These are phyloP conservation scores for Anguilla pacifica DNA, from an alignment of 2,797 vertebrate species.

Conservation along the genomic window DNA sequence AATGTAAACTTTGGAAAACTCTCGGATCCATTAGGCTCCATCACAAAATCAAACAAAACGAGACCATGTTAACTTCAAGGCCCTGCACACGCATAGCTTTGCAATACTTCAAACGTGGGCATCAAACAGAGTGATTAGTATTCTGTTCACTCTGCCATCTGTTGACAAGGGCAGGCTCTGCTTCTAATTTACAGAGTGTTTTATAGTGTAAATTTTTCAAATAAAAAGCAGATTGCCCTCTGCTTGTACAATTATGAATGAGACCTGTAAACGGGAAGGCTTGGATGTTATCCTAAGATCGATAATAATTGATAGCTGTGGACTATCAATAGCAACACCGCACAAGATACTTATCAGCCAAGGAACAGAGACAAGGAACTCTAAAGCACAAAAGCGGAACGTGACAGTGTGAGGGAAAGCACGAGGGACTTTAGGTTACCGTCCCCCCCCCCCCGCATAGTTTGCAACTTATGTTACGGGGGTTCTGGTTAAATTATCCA, in stretches of 20 bases:
- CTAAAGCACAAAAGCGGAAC: constrained; percentile 1
- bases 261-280: constrained; percentile 32
- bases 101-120: constrained; percentile 52
- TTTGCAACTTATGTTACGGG: not conserved
- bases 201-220: constrained; percentile 58
- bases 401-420: not conserved
- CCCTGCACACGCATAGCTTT: constrained; percentile 30
- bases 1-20: constrained; percentile 53
- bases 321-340: constrained; percentile 29
- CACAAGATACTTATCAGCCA: constrained; percentile 15
- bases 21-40: constrained; percentile 47
- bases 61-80: constrained; percentile 39
- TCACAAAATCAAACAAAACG: constrained; percentile 47
- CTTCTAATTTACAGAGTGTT: constrained; percentile 48
- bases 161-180: constrained; percentile 50
- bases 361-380: not conserved
- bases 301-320: constrained; percentile 25
- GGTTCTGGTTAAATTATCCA: constrained; percentile 25
- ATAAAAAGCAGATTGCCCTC: constrained; percentile 57
- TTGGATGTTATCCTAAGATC: constrained; percentile 33
- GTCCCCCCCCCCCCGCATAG: constrained; percentile 3
- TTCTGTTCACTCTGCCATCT: constrained; percentile 51
- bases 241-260: constrained; percentile 32
- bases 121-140: constrained; percentile 57
- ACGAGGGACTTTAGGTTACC: not conserved